Evolutionary conservation across 2,888 invertebrate genomes (phyloP).

Genomic region (Ennomos fuscantarius): DNA sequence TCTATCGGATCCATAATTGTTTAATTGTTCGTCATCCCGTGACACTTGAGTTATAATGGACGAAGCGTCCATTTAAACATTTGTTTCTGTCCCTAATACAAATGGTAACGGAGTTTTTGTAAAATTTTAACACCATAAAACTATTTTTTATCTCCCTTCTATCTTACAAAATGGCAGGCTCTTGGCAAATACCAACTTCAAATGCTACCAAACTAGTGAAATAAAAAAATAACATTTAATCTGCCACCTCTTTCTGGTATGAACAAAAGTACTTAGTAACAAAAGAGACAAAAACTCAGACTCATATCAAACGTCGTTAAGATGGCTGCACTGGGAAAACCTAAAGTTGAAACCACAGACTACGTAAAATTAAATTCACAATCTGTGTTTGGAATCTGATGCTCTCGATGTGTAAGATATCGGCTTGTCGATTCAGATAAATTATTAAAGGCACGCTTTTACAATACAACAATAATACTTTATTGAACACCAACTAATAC

Average conservation of each 20-base stretch:
- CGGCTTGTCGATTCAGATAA: too few species aligned
- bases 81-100: slow-evolving; percentile 81
- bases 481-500: too few species aligned
- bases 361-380: too few species aligned
- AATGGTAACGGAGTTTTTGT: slow-evolving; percentile 81
- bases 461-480: too few species aligned
- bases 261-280: neutral
- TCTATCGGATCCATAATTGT: slow-evolving; percentile 96
- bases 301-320: slow-evolving; percentile 45
- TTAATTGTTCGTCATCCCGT: slow-evolving; percentile 98
- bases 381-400: too few species aligned
- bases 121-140: slow-evolving; percentile 84
- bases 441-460: too few species aligned
- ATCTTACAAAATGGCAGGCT: slow-evolving; percentile 85
- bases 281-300: slow-evolving; percentile 48
- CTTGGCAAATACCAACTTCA: slow-evolving; percentile 79
- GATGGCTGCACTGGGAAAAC: slow-evolving; percentile 56
- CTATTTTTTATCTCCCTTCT: slow-evolving; percentile 85
- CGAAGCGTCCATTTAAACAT: slow-evolving; percentile 96
- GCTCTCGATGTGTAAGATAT: too few species aligned
- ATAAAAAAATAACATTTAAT: slow-evolving; percentile 49
- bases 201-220: slow-evolving; percentile 65
- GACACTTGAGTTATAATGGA: slow-evolving; percentile 99
- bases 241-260: slow-evolving; percentile 49
- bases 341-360: too few species aligned